phyloP scores from a whole-genome alignment of 1,140 invertebrate species.

The Philopotamus ludificatus region DNA sequence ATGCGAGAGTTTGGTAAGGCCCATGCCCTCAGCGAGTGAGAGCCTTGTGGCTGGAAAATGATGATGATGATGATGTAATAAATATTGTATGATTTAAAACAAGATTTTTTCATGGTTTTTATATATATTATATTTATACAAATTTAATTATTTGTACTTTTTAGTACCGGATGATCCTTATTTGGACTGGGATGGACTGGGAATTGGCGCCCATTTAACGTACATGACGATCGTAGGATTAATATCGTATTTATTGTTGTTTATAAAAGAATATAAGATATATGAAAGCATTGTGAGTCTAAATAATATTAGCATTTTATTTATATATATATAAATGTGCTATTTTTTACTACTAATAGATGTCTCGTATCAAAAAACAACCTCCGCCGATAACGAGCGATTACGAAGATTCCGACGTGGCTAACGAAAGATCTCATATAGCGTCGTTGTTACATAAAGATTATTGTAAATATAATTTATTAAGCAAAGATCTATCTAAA shows the following conservation, averaged over 20 bases:
- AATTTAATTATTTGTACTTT: slow-evolving; percentile 29
- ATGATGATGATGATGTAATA: too few relatives aligned
- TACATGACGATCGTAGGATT: slow-evolving; percentile 47
- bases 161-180: slow-evolving; percentile 52
- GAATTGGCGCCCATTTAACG: slow-evolving; percentile 52
- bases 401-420: slow-evolving; percentile 54
- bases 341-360: too few relatives aligned
- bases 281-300: neutral
- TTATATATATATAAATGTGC: neutral
- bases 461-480: slow-evolving; percentile 49
- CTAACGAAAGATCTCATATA: slow-evolving; percentile 48
- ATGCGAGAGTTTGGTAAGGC: too few relatives aligned
- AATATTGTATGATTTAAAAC: too few relatives aligned
- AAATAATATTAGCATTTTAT: neutral
- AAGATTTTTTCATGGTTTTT: neutral
- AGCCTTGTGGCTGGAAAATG: too few relatives aligned
- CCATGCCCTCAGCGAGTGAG: too few relatives aligned
- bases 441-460: slow-evolving; percentile 52
- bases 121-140: neutral
- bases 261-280: slow-evolving; percentile 51
- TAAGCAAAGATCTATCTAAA: slow-evolving; percentile 63
- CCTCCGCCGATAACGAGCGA: slow-evolving; percentile 43
- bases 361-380: neutral
- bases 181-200: slow-evolving; percentile 55
- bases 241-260: slow-evolving; percentile 48